Evolutionary conservation across 2,888 invertebrate species (phyloP).

Genomic region (Cataglyphis livida): DNA sequence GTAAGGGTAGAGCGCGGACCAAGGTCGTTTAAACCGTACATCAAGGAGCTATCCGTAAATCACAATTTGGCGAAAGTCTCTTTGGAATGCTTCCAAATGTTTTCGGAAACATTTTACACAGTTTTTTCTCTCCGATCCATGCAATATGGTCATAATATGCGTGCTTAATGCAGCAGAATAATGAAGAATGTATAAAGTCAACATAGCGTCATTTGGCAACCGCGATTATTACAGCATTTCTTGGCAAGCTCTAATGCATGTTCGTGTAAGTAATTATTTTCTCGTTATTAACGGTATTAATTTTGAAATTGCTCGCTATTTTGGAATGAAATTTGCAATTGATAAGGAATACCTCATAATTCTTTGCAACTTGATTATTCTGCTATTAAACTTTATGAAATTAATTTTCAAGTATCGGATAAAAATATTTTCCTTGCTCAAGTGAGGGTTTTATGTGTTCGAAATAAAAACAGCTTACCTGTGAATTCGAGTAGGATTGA

Average conservation of each 20-base stretch:
- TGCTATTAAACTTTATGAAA: background rate
- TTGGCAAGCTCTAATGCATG: constrained; percentile 7
- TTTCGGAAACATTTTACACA: constrained; percentile 54
- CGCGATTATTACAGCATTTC: constrained; percentile 12
- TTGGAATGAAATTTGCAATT: background rate
- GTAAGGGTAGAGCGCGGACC: constrained; percentile 23
- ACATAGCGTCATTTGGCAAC: constrained; percentile 10
- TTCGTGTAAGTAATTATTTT: constrained; percentile 1
- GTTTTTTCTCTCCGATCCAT: constrained; percentile 13
- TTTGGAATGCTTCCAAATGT: constrained; percentile 66
- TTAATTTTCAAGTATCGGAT: background rate
- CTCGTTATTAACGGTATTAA: background rate
- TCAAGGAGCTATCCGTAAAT: constrained; percentile 58
- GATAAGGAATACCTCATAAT: background rate
- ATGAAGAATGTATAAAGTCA: constrained; percentile 12
- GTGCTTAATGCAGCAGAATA: constrained; percentile 8
- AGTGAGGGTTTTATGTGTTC: background rate
- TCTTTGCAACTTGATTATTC: constrained; percentile 1
- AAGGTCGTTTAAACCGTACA: constrained; percentile 59
- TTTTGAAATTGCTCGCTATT: background rate
- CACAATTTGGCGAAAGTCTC: constrained; percentile 66
- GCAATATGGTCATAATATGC: constrained; percentile 22
- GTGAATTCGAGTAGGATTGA: constrained; percentile 84
- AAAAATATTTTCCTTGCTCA: background rate
- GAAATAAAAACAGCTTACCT: constrained; percentile 77